Evolutionary conservation across 2,113 vertebrate species (phyloP).

Genomic region (Triplophysa rosa): DNA sequence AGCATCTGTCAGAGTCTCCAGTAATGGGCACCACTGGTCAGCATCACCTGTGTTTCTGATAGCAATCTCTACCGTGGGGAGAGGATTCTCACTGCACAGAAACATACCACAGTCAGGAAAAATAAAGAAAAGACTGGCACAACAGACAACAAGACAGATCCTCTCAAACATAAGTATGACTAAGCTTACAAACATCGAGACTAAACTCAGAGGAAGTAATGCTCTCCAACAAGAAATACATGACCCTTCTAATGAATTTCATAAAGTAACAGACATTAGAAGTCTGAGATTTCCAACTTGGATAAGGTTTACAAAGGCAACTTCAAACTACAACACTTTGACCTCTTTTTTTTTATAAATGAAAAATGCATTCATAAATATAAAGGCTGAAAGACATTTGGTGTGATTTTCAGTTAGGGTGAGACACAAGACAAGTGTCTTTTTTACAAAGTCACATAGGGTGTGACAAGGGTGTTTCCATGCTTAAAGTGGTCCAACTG

Average conservation of each 20-base stretch:
- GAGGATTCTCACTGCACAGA: constrained; percentile 87
- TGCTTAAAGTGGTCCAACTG: no score
- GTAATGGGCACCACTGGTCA: constrained; percentile 97
- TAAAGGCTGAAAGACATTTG: no score
- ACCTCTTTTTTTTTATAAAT: background rate
- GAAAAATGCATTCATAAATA: background rate
- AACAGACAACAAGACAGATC: background rate
- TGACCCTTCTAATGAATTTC: constrained; percentile 1
- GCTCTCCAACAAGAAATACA: background rate
- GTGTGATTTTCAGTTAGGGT: no score
- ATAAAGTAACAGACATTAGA: background rate
- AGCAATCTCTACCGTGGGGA: constrained; percentile 95
- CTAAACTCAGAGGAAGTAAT: no score
- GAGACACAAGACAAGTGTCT: no score
- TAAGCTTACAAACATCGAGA: no score
- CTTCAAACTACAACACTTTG: background rate
- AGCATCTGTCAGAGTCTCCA: constrained; percentile 95
- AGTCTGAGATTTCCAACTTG: background rate
- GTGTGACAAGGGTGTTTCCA: no score
- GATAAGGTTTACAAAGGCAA: background rate
- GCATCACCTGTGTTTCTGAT: constrained; percentile 97
- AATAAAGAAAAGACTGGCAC: background rate
- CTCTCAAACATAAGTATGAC: no score
- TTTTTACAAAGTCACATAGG: no score
- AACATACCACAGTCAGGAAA: constrained; percentile 17